These are phyloP conservation scores for Centroberyx gerrardi DNA, from an alignment of 2,797 vertebrate genomes.

Conservation along the genomic window DNA sequence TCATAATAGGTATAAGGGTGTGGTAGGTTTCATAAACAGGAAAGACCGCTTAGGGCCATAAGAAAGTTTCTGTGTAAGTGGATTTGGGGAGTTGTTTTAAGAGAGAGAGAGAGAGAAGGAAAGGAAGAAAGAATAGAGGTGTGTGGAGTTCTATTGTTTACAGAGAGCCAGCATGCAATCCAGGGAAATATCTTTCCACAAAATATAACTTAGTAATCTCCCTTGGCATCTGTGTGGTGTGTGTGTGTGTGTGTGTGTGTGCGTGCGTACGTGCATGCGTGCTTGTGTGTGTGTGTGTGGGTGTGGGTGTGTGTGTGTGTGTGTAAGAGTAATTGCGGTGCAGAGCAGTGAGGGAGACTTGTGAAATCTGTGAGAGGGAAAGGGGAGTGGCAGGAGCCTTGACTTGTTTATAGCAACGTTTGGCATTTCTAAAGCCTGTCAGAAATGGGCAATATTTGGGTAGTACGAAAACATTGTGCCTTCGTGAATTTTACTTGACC, in stretches of 20 bases:
- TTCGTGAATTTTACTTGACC: too few relatives aligned
- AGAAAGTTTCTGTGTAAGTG: conserved; percentile 54
- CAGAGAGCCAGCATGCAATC: conserved; percentile 60
- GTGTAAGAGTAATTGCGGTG: not conserved
- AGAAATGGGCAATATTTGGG: too few relatives aligned
- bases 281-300: not conserved
- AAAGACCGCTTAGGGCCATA: conserved; percentile 61
- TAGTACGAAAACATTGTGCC: too few relatives aligned
- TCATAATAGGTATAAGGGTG: conserved; percentile 62
- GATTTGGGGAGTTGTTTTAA: conserved; percentile 49
- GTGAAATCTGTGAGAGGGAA: conserved; percentile 18
- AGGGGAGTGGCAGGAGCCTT: conserved; percentile 3
- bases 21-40: conserved; percentile 74
- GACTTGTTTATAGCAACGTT: conserved; percentile 16
- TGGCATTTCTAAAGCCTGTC: not conserved
- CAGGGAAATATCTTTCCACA: conserved; percentile 72
- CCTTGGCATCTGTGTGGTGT: conserved; percentile 8
- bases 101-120: conserved; percentile 63
- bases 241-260: not conserved
- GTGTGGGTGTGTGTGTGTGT: not conserved
- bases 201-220: conserved; percentile 55
- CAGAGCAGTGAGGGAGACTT: conserved; percentile 9
- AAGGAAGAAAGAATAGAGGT: conserved; percentile 70
- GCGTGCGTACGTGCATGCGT: not conserved
- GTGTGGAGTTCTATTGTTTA: conserved; percentile 70